Evolutionary conservation across 1,140 invertebrate genomes (phyloP).

Genomic region (Meloidogyne hapla): DNA sequence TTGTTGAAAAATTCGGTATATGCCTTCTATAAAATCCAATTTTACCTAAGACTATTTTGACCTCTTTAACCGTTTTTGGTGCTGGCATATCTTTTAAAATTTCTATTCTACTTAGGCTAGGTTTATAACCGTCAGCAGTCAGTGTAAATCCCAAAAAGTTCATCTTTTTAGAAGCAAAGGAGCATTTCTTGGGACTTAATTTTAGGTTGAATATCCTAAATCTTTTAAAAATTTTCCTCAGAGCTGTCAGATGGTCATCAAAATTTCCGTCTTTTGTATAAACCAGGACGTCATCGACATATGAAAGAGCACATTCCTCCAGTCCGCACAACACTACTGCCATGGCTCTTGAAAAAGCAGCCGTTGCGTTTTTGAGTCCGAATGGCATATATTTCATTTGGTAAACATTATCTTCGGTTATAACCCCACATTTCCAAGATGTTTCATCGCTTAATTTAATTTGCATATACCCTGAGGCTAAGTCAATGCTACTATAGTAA

Average conservation of each 20-base stretch:
- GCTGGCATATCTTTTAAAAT: not conserved
- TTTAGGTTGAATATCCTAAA: conserved; percentile 5
- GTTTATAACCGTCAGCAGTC: not conserved
- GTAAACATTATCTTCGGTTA: conserved; percentile 5
- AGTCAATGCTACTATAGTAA: conserved; percentile 8
- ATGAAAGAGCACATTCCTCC: not conserved
- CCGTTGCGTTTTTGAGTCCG: conserved; percentile 4
- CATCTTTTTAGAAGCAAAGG: not conserved
- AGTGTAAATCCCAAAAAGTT: not conserved
- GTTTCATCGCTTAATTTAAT: conserved; percentile 3
- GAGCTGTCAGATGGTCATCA: not conserved
- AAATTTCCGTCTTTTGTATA: not conserved
- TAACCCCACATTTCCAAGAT: conserved; percentile 7
- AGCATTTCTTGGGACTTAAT: conserved; percentile 9
- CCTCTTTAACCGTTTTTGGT: conserved; percentile 10
- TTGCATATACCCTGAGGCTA: conserved; percentile 1
- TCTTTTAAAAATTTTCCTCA: not conserved
- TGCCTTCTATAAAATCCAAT: conserved; percentile 2
- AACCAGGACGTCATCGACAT: conserved; percentile 1
- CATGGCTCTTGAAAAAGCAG: not conserved
- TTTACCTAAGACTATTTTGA: conserved; percentile 9
- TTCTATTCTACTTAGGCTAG: not conserved
- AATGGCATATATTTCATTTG: conserved; percentile 8
- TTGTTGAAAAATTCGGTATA: conserved; percentile 16
- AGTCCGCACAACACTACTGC: not conserved